These are phyloP conservation scores for Pseudachorutes palmiensis DNA, from an alignment of 1,140 invertebrate genomes.

Conservation along the genomic window DNA sequence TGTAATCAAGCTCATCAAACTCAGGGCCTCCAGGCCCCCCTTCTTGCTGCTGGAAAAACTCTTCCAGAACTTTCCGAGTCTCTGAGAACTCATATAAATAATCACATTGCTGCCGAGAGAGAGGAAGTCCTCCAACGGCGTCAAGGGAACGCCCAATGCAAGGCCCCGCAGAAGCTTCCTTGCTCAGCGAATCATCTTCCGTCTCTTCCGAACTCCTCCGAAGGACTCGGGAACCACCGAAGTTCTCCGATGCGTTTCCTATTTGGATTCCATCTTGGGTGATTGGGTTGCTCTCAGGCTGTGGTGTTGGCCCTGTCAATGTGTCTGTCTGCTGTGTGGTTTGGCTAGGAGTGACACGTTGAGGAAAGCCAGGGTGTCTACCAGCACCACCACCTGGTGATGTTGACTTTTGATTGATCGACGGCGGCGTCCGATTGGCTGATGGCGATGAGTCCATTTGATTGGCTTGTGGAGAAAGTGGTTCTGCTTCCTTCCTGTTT, in stretches of 20 bases:
- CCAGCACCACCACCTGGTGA: conserved; percentile 22
- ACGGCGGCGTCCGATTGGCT: too few species aligned
- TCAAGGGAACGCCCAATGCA: too few species aligned
- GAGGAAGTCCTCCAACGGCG: not conserved
- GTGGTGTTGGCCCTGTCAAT: not conserved
- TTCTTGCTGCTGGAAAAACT: conserved; percentile 57
- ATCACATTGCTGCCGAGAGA: conserved; percentile 44
- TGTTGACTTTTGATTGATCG: conserved; percentile 18
- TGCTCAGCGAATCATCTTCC: too few species aligned
- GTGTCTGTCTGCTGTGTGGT: too few species aligned
- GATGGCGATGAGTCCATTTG: not conserved
- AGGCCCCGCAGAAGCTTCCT: too few species aligned
- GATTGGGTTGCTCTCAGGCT: not conserved
- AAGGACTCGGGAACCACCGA: too few species aligned
- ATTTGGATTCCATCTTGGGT: too few species aligned
- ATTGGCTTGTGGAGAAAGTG: not conserved
- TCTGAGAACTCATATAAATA: conserved; percentile 85
- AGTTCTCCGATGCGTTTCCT: too few species aligned
- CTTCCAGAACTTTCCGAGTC: conserved; percentile 78
- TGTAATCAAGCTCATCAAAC: conserved; percentile 71
- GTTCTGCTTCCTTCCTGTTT: conserved; percentile 6
- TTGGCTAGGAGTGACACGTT: conserved; percentile 45
- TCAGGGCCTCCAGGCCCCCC: not conserved
- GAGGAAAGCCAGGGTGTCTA: conserved; percentile 57
- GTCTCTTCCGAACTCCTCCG: not conserved